phyloP scores from a whole-genome alignment of 1,140 invertebrate genomes.

The Drosophila funebris region DNA sequence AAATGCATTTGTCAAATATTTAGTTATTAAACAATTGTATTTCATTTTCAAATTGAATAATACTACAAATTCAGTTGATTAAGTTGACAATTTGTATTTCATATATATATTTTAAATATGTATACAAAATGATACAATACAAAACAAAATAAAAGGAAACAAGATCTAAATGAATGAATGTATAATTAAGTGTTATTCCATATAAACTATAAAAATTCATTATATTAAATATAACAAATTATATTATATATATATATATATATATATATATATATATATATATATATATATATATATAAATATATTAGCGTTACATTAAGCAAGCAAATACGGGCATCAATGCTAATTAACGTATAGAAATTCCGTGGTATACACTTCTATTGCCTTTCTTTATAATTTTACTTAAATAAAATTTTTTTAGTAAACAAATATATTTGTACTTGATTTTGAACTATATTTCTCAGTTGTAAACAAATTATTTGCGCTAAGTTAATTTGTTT shows the following conservation, averaged over 20 bases:
- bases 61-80: slow-evolving; percentile 58
- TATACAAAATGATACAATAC: slow-evolving; percentile 43
- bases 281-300: slow-evolving; percentile 43
- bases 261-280: slow-evolving; percentile 52
- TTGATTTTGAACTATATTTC: slow-evolving; percentile 29
- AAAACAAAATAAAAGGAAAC: slow-evolving; percentile 18
- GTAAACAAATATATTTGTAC: slow-evolving; percentile 43
- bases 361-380: slow-evolving; percentile 71
- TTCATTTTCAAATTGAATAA: slow-evolving; percentile 50
- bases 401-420: slow-evolving; percentile 69
- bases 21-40: slow-evolving; percentile 43
- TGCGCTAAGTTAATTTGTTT: slow-evolving; percentile 64
- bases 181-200: slow-evolving; percentile 82
- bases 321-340: slow-evolving; percentile 53
- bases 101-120: slow-evolving; percentile 58
- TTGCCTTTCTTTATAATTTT: slow-evolving; percentile 80
- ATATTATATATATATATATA: slow-evolving; percentile 44
- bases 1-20: slow-evolving; percentile 45
- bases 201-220: slow-evolving; percentile 78
- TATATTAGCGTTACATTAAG: slow-evolving; percentile 69
- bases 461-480: slow-evolving; percentile 31
- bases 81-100: slow-evolving; percentile 19
- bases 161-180: slow-evolving; percentile 64
- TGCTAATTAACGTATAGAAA: slow-evolving; percentile 62
- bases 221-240: slow-evolving; percentile 76